Evolutionary conservation across 2,113 vertebrate species (phyloP), one percentile per base, ranked within the genome.

Genomic region (Trinectes maculatus): DNA sequence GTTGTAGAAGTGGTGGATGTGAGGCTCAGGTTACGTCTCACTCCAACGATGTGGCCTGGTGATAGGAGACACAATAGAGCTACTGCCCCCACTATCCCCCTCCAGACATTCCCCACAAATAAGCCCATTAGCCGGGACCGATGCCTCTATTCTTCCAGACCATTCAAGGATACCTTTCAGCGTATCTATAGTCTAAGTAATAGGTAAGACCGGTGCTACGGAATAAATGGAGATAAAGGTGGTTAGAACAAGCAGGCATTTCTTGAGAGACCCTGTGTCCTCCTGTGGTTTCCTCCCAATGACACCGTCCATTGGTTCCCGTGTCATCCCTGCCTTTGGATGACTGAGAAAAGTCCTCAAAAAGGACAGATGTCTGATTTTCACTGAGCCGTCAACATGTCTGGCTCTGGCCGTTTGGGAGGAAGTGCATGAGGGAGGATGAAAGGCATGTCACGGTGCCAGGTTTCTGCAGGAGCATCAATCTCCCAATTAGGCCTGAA

Each of bases 401-500:
- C 88, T 90, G 81, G 82, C 81, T 83, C 74, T 60, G 42, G 67
- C 63, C 33, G 54, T 78, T 79, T 74, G 78, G 76, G 79, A 89
- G 89, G 88, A 89, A 89, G 85, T 86, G 85, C 72, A 80, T 4
- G 56, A 73, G 71, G 64, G 73, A 77, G 74, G 83, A 84, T 87
- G 77, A 89, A 87, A 91, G 88, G 74, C 85, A 84, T 84, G 89
- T 88, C 75, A 83, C 84, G 88, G 87, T 91, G 88, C 87, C 86
- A 87, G 88, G 89, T 90, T 91, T 89, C 89, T 84, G 68, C 65
- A 85, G 83, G 67, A 89, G 76, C 89, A 91, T 91, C 88, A 91
- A 87, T 90, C 88, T 90, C 77, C 80, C 90, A 90, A 90, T 90
- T 91, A 90, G 83, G 83, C 88, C 79, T 86, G 77, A 90, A 90